Conservation (phyloP, 2,888 invertebrate genomes). For the Athripsodes cinereus region DNA sequence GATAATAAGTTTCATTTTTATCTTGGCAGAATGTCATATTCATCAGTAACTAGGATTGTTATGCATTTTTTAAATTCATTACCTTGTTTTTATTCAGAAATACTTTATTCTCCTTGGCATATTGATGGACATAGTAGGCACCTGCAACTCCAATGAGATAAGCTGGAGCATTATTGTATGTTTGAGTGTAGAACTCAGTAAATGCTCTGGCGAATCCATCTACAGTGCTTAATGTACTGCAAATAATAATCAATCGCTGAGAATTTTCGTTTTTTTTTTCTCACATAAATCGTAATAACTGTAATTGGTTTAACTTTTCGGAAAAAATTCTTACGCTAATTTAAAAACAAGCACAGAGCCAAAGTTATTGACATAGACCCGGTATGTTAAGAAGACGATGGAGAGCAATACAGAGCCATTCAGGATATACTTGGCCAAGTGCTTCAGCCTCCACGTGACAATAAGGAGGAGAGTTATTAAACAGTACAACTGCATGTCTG, state of each 20-base stretch:
- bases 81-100: too few relatives aligned
- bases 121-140: constrained; percentile 29
- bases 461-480: constrained; percentile 30
- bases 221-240: background rate
- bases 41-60: too few relatives aligned
- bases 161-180: constrained; percentile 28
- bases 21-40: too few relatives aligned
- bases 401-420: constrained; percentile 27
- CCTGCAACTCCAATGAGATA: constrained; percentile 31
- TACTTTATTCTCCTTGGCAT: constrained; percentile 24
- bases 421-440: constrained; percentile 27
- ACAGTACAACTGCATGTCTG: constrained; percentile 34
- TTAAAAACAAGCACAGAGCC: constrained; percentile 30
- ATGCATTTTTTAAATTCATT: too few relatives aligned
- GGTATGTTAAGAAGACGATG: constrained; percentile 30
- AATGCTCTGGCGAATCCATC: background rate
- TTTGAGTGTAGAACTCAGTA: background rate
- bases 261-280: too few relatives aligned
- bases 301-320: background rate
- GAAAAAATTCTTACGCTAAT: constrained; percentile 28
- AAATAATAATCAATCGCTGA: too few relatives aligned
- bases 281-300: background rate
- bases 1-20: too few relatives aligned
- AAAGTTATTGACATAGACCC: constrained; percentile 32
- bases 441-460: constrained; percentile 29